A percentile compares a stretch with the other conserved stretches of the same genome.
Evolutionary conservation across 2,113 vertebrate genomes (phyloP).

Genomic region (Pomatorhinus ruficollis): DNA sequence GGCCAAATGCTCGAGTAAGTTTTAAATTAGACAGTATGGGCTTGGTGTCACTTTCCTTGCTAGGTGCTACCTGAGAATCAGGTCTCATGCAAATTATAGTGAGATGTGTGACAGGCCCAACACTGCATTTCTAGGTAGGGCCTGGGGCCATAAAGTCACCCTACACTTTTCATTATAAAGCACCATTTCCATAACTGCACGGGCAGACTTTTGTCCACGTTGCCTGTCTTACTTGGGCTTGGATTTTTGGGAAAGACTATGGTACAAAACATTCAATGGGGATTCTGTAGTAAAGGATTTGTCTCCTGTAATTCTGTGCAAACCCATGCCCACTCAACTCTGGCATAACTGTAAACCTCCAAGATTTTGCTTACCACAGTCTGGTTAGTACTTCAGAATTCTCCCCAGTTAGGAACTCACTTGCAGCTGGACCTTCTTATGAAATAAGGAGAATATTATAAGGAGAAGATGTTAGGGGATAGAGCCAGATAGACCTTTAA

Average conservation of each 20-base stretch:
- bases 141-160: not conserved
- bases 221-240: rapidly evolving
- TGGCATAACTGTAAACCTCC: not conserved
- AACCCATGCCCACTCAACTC: not conserved
- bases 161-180: not conserved
- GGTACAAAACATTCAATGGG: not conserved
- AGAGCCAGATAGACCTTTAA: not conserved
- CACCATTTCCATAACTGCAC: not conserved
- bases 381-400: not conserved
- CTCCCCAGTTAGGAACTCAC: not conserved
- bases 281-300: not conserved
- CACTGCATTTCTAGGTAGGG: not conserved
- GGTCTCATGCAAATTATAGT: not conserved
- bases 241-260: not conserved
- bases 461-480: not conserved
- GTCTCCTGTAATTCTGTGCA: not conserved
- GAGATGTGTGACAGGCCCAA: not conserved
- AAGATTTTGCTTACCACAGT: not conserved
- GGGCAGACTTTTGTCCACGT: rapidly evolving
- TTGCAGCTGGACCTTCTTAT: not conserved
- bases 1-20: not conserved
- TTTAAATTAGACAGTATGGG: not conserved
- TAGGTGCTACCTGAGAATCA: not conserved
- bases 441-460: not conserved
- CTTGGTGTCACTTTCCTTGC: not conserved